These are phyloP conservation scores for Chrysocyon brachyurus DNA, from an alignment of 2,797 vertebrate species.

Conservation along the genomic window DNA sequence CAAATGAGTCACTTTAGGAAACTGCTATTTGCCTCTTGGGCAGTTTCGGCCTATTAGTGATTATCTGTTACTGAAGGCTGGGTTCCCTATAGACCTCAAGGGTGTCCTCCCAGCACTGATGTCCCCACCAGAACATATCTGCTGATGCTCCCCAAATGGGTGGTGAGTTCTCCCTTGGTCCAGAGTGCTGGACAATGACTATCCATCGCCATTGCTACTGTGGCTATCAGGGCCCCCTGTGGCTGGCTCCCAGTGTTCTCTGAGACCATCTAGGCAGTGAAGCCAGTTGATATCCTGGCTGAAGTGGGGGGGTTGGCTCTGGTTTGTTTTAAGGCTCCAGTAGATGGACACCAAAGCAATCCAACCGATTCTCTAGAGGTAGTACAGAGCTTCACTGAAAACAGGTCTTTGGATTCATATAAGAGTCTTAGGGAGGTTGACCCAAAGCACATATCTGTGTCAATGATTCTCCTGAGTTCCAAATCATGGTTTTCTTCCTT, in stretches of 20 bases:
- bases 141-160: background rate
- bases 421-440: background rate
- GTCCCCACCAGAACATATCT: background rate
- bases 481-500: background rate
- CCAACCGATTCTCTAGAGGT: background rate
- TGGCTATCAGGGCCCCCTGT: accelerated
- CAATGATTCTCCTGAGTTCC: background rate
- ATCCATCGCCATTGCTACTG: no score
- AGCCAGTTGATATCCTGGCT: background rate
- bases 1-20: background rate
- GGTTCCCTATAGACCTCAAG: accelerated
- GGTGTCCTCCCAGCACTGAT: background rate
- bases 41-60: background rate
- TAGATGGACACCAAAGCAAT: background rate
- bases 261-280: background rate
- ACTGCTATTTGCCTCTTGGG: background rate
- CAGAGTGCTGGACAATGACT: no score
- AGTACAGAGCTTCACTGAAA: background rate
- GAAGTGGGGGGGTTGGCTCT: background rate
- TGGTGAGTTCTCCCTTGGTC: background rate
- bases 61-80: background rate
- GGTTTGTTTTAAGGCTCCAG: background rate
- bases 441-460: background rate
- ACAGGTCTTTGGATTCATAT: background rate
- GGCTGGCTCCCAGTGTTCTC: background rate